Evolutionary conservation across 2,113 vertebrate genomes (phyloP), one percentile per base, ranked within the genome.

Genomic region (Ptilonorhynchus violaceus): DNA sequence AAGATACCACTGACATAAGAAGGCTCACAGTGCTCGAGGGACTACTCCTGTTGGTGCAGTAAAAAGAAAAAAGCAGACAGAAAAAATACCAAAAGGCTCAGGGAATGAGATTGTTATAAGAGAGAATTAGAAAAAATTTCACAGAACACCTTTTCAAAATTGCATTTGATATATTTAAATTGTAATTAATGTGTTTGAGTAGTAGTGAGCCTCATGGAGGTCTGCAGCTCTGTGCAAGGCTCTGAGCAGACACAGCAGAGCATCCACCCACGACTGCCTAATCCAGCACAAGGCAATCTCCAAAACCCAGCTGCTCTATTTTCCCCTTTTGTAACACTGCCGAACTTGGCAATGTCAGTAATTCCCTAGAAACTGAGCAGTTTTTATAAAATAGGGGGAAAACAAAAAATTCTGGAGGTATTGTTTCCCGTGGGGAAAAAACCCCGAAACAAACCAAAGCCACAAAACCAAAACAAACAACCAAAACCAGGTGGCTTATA

Each of bases 1-100:
- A 30, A 42, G 7, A 56, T 13, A 18, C 19, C 0, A 0, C 0
- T 8, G 21, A 22, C 30, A 25, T 11, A n/a, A 42, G 39, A 31
- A 63, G 84, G 15, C 17, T 79, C 50, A 37, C 15, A 14, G 15
- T 9, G 30, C 25, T 52, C 1, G 0, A 67, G 44, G 11, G 37
- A 46, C 22, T 28, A 9, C 19, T 47, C 2, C 20, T 44, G 8
- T 4, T 24, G 35, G 39, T 16, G 20, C 4, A 41, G 11, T 23
- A 33, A 52, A 50, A 22, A 35, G 13, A 42, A 19, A 53, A 63
- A 49, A 37, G 8, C 25, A 44, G 28, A 22, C 7, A 42, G 7
- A 42, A 78, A 79, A 59, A 19, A 8, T 2, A 2, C 6, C 20
- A 25, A 27, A 64, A 31, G 2, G 20, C 8, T 55, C 55, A 39